Percentiles rank a stretch among this genome's conserved stretches.
Conservation (phyloP, 2,113 vertebrate genomes). For the Colaptes auratus region DNA sequence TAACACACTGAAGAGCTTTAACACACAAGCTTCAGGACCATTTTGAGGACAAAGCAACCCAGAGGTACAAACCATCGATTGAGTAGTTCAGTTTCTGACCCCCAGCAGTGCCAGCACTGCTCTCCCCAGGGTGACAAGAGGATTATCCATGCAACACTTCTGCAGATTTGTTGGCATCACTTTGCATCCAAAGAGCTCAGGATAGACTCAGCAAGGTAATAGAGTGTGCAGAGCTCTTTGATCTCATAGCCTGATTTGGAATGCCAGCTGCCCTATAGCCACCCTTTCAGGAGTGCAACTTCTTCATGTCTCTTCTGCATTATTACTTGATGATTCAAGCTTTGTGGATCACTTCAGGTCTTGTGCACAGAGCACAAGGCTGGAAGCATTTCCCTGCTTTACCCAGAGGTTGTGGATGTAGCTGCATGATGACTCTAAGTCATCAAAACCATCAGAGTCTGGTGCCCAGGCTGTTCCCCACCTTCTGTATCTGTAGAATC, state of each 20-base stretch:
- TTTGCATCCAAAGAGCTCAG: neutral
- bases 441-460: accelerated
- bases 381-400: neutral
- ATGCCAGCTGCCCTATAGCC: neutral
- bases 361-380: neutral
- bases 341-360: neutral
- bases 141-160: neutral
- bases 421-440: neutral
- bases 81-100: neutral
- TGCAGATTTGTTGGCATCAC: neutral
- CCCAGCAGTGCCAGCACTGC: neutral
- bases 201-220: neutral
- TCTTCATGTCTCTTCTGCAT: neutral
- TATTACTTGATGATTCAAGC: neutral
- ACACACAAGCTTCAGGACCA: neutral
- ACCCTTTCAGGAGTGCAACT: neutral
- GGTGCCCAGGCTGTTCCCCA: neutral
- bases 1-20: neutral
- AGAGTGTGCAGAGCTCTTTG: neutral
- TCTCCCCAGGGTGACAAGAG: neutral
- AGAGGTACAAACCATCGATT: neutral
- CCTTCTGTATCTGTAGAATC: neutral
- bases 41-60: neutral
- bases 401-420: neutral
- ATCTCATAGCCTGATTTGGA: neutral